phyloP scores from a whole-genome alignment of 1,140 invertebrate genomes.

The Neodiprion lecontei region DNA sequence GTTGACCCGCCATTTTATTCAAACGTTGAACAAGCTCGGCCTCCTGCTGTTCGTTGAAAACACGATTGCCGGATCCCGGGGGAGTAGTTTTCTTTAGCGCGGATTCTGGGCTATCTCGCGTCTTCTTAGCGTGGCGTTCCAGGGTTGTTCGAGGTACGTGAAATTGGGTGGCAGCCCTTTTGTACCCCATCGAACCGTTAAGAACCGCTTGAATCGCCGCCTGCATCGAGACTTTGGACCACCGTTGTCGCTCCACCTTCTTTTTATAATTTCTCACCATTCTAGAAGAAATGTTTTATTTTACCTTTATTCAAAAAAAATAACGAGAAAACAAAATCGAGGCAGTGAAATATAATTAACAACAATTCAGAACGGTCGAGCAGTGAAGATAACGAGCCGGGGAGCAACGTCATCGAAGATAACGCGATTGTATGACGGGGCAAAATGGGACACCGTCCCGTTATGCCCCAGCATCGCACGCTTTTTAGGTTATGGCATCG shows the following conservation, averaged over 20 bases:
- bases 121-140: slow-evolving; percentile 32
- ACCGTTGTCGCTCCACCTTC: slow-evolving; percentile 26
- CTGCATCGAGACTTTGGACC: slow-evolving; percentile 30
- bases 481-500: no score
- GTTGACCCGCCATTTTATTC: not conserved
- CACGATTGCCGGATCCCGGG: not conserved
- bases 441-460: no score
- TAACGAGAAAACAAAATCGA: not conserved
- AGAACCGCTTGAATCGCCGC: slow-evolving; percentile 31
- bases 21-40: not conserved
- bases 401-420: no score
- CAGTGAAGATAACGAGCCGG: no score
- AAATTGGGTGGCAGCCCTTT: slow-evolving; percentile 29
- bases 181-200: slow-evolving; percentile 33
- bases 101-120: not conserved
- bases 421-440: no score
- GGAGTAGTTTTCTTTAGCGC: not conserved
- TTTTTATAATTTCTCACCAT: slow-evolving; percentile 31
- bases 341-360: no score
- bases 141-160: slow-evolving; percentile 37
- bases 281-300: slow-evolving; percentile 11
- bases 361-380: no score
- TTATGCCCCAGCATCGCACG: no score
- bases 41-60: not conserved
- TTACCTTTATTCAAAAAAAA: not conserved